These are phyloP conservation scores for Diabrotica balteata DNA, from an alignment of 2,888 invertebrate genomes.

Conservation along the genomic window DNA sequence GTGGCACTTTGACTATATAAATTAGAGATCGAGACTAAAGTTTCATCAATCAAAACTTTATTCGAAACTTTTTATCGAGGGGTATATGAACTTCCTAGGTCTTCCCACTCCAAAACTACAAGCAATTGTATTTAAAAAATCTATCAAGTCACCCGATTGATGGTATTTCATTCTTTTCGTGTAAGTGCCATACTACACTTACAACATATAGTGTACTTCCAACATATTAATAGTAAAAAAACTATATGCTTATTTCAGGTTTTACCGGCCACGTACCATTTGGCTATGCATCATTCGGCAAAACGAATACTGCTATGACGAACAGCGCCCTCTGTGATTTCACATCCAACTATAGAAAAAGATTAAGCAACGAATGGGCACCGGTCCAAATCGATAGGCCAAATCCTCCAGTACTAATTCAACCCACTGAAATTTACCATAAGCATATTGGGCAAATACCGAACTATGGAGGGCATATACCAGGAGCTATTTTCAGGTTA, in stretches of 20 bases:
- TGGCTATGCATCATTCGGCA: conserved; percentile 70
- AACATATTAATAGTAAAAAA: background rate
- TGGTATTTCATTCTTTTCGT: too few relatives aligned
- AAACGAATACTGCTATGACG: conserved; percentile 70
- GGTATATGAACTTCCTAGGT: too few relatives aligned
- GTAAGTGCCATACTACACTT: background rate
- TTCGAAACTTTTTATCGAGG: too few relatives aligned
- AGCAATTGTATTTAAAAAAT: too few relatives aligned
- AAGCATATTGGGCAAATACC: conserved; percentile 77
- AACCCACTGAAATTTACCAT: conserved; percentile 72
- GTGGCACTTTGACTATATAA: too few relatives aligned
- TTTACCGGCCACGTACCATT: conserved; percentile 73
- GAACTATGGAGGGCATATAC: conserved; percentile 80
- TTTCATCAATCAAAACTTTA: too few relatives aligned
- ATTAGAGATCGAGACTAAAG: too few relatives aligned
- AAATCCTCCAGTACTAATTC: conserved; percentile 63
- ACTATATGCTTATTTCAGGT: conserved; percentile 58
- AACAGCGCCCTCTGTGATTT: conserved; percentile 78
- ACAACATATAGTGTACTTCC: background rate
- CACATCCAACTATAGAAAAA: conserved; percentile 75
- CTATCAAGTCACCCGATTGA: too few relatives aligned
- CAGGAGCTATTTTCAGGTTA: conserved; percentile 74
- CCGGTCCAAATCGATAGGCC: conserved; percentile 67
- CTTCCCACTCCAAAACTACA: too few relatives aligned
- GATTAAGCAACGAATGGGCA: conserved; percentile 78